phyloP scores from a whole-genome alignment of 2,113 vertebrate genomes.

The Phycodurus eques region DNA sequence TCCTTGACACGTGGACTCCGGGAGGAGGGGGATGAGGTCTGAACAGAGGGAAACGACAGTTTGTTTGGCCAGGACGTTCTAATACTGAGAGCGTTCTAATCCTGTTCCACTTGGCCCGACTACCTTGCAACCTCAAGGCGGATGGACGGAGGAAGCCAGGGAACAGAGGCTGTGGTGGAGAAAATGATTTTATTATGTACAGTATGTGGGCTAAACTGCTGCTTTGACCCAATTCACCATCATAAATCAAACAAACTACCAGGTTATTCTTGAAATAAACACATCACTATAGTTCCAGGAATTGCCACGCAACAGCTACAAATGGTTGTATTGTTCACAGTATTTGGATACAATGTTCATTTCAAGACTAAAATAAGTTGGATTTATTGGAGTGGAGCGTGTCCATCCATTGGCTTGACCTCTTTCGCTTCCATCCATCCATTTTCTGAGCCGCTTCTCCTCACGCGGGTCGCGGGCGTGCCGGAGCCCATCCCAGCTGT shows the following conservation, averaged over 20 bases:
- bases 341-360: background rate
- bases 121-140: constrained; percentile 52
- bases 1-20: constrained; percentile 58
- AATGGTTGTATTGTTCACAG: background rate
- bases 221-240: constrained; percentile 42
- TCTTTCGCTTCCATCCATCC: too few relatives aligned
- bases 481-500: too few relatives aligned
- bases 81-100: constrained; percentile 50
- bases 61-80: constrained; percentile 52
- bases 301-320: constrained; percentile 1
- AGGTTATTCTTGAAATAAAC: constrained; percentile 39
- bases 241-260: constrained; percentile 46
- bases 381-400: too few relatives aligned
- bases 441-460: too few relatives aligned
- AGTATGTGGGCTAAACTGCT: constrained; percentile 38
- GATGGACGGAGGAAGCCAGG: constrained; percentile 26
- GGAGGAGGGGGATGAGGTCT: constrained; percentile 18
- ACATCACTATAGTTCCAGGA: constrained; percentile 27
- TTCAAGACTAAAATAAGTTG: background rate
- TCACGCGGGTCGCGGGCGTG: too few relatives aligned
- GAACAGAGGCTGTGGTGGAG: constrained; percentile 26
- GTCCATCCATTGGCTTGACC: background rate
- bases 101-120: constrained; percentile 51
- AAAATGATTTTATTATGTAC: constrained; percentile 28
- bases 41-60: constrained; percentile 51